phyloP scores from a whole-genome alignment of 2,797 vertebrate species.

The Argya squamiceps region DNA sequence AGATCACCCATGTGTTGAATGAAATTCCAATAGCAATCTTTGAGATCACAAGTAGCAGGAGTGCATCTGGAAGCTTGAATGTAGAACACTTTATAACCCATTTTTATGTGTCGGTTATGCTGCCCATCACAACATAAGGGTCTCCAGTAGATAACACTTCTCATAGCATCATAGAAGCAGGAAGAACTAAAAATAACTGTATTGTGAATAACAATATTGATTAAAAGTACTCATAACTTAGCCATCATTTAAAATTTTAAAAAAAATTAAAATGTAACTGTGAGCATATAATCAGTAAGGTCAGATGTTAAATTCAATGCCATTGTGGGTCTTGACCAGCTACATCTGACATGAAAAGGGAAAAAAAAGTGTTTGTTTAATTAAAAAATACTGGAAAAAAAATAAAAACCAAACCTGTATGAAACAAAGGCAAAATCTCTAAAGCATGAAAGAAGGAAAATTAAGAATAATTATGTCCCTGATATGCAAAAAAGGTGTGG shows the following conservation, averaged over 20 bases:
- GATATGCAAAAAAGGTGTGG: neutral
- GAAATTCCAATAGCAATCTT: neutral
- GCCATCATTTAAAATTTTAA: neutral
- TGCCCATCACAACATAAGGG: neutral
- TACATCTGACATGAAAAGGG: neutral
- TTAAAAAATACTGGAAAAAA: neutral
- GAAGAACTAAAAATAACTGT: neutral
- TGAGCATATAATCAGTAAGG: neutral
- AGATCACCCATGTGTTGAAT: neutral
- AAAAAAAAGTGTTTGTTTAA: neutral
- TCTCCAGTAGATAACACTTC: neutral
- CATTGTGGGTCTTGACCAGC: accelerated
- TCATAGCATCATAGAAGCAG: neutral
- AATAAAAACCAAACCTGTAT: neutral
- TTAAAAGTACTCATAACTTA: neutral
- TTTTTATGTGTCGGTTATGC: neutral
- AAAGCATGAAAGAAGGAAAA: neutral
- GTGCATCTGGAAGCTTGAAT: neutral
- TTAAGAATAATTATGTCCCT: neutral
- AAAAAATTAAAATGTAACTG: neutral
- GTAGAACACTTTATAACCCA: neutral
- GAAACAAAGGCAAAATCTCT: neutral
- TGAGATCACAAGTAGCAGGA: neutral
- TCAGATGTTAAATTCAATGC: neutral
- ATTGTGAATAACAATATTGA: neutral